Evolutionary conservation across 2,113 vertebrate genomes (phyloP).

Genomic region (Nycticebus coucang): DNA sequence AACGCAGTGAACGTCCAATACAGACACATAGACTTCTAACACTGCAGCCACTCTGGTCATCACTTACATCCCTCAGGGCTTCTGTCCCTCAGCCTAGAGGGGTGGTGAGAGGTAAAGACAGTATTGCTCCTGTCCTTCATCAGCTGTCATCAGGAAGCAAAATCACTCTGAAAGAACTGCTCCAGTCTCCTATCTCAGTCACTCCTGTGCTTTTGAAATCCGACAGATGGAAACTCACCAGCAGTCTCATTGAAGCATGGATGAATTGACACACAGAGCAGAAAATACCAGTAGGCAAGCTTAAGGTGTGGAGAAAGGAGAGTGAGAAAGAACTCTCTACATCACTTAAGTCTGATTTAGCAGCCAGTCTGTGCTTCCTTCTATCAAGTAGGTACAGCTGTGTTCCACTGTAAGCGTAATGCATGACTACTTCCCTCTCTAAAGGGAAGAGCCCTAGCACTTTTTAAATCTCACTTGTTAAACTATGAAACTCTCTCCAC

Average conservation of each 20-base stretch:
- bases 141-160: not conserved
- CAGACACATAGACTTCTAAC: not conserved
- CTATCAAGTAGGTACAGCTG: not conserved
- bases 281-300: not conserved
- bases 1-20: not conserved
- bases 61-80: not conserved
- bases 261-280: not conserved
- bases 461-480: slow-evolving; percentile 1
- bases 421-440: not conserved
- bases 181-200: not conserved
- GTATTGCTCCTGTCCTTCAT: not conserved
- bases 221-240: slow-evolving; percentile 54
- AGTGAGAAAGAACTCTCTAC: not conserved
- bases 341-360: not conserved
- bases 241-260: not conserved
- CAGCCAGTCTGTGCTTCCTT: not conserved
- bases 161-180: not conserved
- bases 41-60: not conserved
- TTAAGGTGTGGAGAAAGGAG: not conserved
- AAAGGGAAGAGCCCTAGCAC: not conserved
- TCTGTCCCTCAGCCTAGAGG: not conserved
- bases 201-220: slow-evolving; percentile 9
- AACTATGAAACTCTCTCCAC: not conserved
- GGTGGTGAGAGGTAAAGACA: not conserved
- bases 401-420: not conserved